A percentile compares a stretch with the other conserved stretches of the same genome.
These are phyloP conservation scores for Liasis olivaceus DNA, from an alignment of 2,797 vertebrate species.

Conservation along the genomic window DNA sequence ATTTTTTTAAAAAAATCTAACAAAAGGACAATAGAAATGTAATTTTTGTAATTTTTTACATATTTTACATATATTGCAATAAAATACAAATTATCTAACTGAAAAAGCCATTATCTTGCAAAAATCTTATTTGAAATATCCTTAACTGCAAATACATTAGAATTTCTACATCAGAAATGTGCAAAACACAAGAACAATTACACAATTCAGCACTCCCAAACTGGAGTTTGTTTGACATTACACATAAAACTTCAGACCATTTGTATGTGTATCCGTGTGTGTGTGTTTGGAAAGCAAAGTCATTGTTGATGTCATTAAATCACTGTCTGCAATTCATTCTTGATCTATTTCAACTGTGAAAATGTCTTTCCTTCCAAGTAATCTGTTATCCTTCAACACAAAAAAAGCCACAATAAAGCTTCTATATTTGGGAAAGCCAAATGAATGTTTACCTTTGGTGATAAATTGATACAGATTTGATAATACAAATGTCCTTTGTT, in stretches of 20 bases:
- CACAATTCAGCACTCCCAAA: not conserved
- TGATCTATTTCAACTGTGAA: not conserved
- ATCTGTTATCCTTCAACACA: not conserved
- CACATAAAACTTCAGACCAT: not conserved
- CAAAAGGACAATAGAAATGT: no score
- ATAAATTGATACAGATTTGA: not conserved
- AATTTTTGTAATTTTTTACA: no score
- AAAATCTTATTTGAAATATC: no score
- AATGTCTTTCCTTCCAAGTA: not conserved
- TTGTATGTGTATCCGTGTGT: not conserved
- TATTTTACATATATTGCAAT: no score
- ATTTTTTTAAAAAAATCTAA: no score
- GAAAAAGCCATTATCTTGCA: no score
- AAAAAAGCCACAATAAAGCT: not conserved
- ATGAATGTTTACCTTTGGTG: not conserved
- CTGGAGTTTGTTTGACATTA: not conserved
- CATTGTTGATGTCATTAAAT: not conserved
- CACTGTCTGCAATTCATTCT: not conserved
- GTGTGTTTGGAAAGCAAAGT: not conserved
- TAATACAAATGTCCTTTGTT: not conserved
- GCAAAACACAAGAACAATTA: not conserved
- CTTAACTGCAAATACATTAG: no score
- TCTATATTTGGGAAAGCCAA: not conserved
- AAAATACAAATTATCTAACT: no score
- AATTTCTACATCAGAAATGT: not conserved